phyloP scores from a whole-genome alignment of 2,888 invertebrate species.

The Diogma glabrata region DNA sequence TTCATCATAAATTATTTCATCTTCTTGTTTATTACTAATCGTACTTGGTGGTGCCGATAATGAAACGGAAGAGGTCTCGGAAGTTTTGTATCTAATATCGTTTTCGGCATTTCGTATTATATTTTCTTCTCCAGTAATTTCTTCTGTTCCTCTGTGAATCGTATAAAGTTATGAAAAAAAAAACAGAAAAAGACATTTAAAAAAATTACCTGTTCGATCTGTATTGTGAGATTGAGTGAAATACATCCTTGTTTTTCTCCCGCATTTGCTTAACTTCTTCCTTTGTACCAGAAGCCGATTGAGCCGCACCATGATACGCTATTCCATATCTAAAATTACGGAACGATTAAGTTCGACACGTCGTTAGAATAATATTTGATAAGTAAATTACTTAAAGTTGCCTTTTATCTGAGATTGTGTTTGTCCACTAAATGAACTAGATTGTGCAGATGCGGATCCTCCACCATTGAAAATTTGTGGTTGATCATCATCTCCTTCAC shows the following conservation, averaged over 20 bases:
- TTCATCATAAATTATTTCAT: constrained; percentile 36
- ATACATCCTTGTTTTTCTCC: constrained; percentile 55
- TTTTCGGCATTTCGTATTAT: background rate
- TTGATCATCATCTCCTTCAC: constrained; percentile 37
- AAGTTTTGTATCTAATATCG: constrained; percentile 13
- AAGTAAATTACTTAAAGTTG: constrained; percentile 43
- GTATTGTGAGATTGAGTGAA: constrained; percentile 47
- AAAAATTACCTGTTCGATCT: constrained; percentile 26
- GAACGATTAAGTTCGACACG: no score
- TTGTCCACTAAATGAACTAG: constrained; percentile 61
- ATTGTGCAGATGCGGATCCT: constrained; percentile 68
- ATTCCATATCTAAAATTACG: constrained; percentile 52
- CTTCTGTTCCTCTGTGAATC: background rate
- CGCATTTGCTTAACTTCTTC: constrained; percentile 46
- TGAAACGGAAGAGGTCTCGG: constrained; percentile 11
- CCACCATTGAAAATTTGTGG: constrained; percentile 58
- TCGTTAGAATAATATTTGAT: no score
- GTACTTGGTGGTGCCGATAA: constrained; percentile 16
- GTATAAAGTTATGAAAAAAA: background rate
- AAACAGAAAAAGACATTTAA: no score
- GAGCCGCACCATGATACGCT: constrained; percentile 67
- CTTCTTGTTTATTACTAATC: constrained; percentile 35
- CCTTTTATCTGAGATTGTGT: constrained; percentile 76
- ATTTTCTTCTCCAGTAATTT: no score
- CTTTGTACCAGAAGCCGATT: constrained; percentile 63